These are phyloP conservation scores for Lumbricus terrestris DNA, from an alignment of 2,888 invertebrate species.

Conservation along the genomic window DNA sequence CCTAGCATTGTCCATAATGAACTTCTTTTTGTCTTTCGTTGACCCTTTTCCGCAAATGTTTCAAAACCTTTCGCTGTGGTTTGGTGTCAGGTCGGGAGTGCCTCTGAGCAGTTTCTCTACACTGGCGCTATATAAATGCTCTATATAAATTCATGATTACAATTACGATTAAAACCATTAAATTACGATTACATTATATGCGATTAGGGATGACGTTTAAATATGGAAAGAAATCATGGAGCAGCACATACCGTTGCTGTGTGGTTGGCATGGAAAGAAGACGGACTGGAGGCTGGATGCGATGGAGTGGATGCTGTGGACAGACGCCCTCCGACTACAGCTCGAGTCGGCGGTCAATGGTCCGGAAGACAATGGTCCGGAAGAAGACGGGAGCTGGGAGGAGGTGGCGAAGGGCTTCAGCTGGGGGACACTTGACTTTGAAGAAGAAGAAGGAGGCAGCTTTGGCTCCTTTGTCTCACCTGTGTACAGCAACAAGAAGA, in stretches of 20 bases:
- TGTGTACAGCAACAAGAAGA: neutral
- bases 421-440: neutral
- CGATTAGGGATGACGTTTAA: neutral
- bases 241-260: neutral
- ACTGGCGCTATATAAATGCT: no score
- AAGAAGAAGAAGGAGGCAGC: neutral
- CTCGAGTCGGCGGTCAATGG: neutral
- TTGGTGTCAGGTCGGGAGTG: no score
- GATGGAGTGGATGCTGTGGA: conserved; percentile 9
- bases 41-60: no score
- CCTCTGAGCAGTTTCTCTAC: no score
- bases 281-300: conserved; percentile 9
- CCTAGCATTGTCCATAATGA: no score
- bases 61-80: no score
- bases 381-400: neutral
- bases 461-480: neutral
- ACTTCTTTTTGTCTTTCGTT: no score
- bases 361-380: no score
- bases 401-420: neutral
- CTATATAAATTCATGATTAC: no score
- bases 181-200: no score
- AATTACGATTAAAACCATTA: no score
- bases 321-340: neutral
- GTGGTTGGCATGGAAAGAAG: neutral
- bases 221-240: no score